A percentile compares a stretch with the other conserved stretches of the same genome.
Conservation (phyloP, 1,140 invertebrate genomes). For the Arctopsyche grandis region DNA sequence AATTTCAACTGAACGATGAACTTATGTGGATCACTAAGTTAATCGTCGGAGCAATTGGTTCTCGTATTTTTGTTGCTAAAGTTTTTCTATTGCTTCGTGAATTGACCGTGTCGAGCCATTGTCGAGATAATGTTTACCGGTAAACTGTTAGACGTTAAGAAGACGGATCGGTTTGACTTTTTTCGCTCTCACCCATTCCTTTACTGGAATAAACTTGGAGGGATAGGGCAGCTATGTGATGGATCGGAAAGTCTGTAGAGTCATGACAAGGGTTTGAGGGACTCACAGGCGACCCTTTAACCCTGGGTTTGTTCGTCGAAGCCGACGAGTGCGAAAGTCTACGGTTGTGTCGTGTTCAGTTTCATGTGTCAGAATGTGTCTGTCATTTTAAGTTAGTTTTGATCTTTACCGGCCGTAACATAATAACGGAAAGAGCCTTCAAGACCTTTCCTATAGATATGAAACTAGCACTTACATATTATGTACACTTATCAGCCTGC, state of each 20-base stretch:
- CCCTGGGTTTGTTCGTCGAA: conserved; percentile 3
- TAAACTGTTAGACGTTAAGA: conserved; percentile 11
- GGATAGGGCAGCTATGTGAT: not conserved
- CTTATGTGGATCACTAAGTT: too few species aligned
- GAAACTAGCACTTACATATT: too few species aligned
- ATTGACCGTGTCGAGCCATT: not conserved
- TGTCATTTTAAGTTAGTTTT: too few species aligned
- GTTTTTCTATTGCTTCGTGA: not conserved
- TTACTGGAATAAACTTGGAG: not conserved
- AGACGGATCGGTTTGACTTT: conserved; percentile 30
- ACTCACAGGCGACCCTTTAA: not conserved
- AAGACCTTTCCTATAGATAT: too few species aligned
- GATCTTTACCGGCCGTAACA: too few species aligned
- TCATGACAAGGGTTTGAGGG: not conserved
- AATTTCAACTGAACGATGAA: too few species aligned
- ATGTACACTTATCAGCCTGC: too few species aligned
- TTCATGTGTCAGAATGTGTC: too few species aligned
- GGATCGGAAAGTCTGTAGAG: not conserved
- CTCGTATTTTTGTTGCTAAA: too few species aligned
- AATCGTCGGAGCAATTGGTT: too few species aligned
- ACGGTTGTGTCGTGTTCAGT: not conserved
- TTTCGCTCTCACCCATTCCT: not conserved
- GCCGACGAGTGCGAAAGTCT: not conserved
- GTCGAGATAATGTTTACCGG: conserved; percentile 17
- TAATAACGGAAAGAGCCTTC: too few species aligned